Base-by-base conservation (phyloP, 2,113 vertebrate genomes). In the Onychorhynchus coronatus region DNA sequence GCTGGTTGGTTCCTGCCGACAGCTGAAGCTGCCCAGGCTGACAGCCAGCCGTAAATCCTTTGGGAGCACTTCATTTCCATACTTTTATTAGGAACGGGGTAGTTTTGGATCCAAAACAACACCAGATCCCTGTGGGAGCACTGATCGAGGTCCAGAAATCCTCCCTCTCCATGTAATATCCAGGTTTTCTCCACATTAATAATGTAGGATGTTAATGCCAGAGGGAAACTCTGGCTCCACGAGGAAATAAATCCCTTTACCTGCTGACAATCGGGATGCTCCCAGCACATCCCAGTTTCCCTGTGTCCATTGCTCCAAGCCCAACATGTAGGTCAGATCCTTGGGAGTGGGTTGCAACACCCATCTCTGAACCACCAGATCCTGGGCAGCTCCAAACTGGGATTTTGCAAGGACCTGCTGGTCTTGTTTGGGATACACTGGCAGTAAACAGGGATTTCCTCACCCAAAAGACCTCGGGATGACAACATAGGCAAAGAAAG, bases 371-470 rank as follows among this genome's bases (percentile, higher is more conserved):
- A 19, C 52, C 1, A 1, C 22, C 42, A 9, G 2, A 39, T 67
- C 11, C 17, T 2, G 0, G 35, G 70, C 63, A 55, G 77, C 81
- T 17, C 58, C 59, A 22, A 39, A 50, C 0, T 4, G 86, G 56
- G 81, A 25, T 94, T 93, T 91, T 80, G 94, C 94, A 95, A 93
- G 12, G 27, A 77, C 91, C 88, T 87, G 96, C 92, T 77, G 39
- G 61, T 74, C 91, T 70, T 17, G 92, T 81, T 82, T 56, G 8
- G 65, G 46, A 41, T 5, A 1, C 0, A 4, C 28, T 8, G 12
- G 46, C 55, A 75, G 66, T 9, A 41, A 88, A 13, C 35, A 24
- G 30, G 75, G 25, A 31, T 42, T 85, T 89, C 75, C 75, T 80
- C 58, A 79, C 76, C 8, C 47, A 7, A 37, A 71, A n/a, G 5